Evolutionary conservation across 2,113 vertebrate genomes (phyloP).

Genomic region (Rhagologus leucostigma): DNA sequence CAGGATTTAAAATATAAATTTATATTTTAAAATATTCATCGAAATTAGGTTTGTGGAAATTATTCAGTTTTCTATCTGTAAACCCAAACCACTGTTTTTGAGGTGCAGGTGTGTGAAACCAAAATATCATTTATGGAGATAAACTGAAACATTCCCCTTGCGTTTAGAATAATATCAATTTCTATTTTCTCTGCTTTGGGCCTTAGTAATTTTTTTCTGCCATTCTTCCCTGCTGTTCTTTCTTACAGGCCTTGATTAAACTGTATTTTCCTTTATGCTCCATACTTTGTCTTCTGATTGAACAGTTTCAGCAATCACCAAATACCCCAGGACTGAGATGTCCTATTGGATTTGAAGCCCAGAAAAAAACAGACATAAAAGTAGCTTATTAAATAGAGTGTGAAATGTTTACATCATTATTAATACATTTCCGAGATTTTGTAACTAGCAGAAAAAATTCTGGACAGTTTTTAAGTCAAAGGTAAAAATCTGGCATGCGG

Average conservation of each 20-base stretch:
- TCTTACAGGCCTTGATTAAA: slow-evolving; percentile 5
- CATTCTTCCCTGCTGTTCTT: neutral
- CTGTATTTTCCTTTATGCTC: neutral
- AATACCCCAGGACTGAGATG: neutral
- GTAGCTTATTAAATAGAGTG: neutral
- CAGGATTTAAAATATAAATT: neutral
- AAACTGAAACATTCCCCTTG: neutral
- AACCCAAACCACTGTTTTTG: neutral
- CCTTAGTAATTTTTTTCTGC: neutral
- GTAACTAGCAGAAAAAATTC: neutral
- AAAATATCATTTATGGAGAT: neutral
- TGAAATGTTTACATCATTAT: neutral
- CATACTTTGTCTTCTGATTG: neutral
- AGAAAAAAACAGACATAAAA: neutral
- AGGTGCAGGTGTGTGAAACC: neutral
- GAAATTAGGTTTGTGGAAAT: neutral
- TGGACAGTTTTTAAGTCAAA: neutral
- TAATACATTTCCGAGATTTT: neutral
- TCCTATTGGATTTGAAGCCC: neutral
- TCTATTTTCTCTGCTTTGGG: neutral
- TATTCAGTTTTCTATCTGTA: neutral
- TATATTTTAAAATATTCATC: neutral
- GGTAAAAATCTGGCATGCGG: neutral
- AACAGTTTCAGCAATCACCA: neutral
- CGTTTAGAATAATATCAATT: neutral